Base-by-base conservation (phyloP, 2,888 invertebrate genomes). In the Ormia ochracea region DNA sequence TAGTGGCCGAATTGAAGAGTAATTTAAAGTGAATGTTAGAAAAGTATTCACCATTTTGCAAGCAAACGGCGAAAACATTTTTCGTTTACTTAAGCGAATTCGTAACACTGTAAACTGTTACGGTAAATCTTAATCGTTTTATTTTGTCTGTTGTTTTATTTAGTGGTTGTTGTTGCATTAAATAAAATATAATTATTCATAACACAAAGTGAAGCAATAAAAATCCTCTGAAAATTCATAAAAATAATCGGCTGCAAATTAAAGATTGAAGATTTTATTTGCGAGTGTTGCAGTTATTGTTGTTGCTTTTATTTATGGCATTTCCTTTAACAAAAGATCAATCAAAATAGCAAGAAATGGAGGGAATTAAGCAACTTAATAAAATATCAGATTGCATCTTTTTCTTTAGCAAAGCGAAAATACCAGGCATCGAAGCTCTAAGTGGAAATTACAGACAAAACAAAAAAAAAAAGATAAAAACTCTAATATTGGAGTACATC, bases 341-440 rank as follows among this genome's bases (percentile, higher is more conserved):
- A 75, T 48, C 75, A 68, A 68, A 45, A 69, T 45, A 23, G 54
- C 36, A 28, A 68, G 48, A 21, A 33, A 48, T 76, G 63, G 19
- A 63, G 69, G 69, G 45, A 69, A 69, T 76, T 69, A 56, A 69
- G 63, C 56, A 76, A 69, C 61, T 56, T 21, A 17, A 59, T 14
- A 59, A 10, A 21, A 52, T 54, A 19, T 26, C 17, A 52, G 69
- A 69, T 36, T 76, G 54, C 38, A 56, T 76, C 45, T 48, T 75
- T 54, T 17, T 2, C 41, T 23, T 28, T 14, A 14, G 14, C 14
- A 9, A 50, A 26, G 28, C 2, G n/a, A 63, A 33, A 45, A 9
- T 61, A 43, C 4, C 12, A 26, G 41, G 7, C 14, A 50, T 58
- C 36, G 48, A 7, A 36, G 36, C 6, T 26, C 33, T 31, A 69